Evolutionary conservation across 2,888 invertebrate species (phyloP).

Genomic region (Dendrolimus pini): DNA sequence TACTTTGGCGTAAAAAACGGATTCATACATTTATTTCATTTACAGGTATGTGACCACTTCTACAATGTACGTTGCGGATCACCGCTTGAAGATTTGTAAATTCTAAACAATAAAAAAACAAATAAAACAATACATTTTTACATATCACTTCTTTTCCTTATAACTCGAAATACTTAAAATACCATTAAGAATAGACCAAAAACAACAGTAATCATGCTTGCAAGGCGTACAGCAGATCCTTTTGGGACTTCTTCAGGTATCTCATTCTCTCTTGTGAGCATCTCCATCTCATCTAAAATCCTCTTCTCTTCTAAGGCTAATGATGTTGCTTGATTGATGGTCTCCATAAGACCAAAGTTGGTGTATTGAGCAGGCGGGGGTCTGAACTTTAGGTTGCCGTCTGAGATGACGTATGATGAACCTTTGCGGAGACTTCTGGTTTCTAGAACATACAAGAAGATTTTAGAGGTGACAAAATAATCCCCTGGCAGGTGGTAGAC

Average conservation of each 20-base stretch:
- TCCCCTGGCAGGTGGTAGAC: background rate
- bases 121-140: background rate
- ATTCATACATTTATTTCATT: conserved; percentile 5
- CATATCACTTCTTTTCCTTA: too few relatives aligned
- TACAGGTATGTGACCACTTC: conserved; percentile 80
- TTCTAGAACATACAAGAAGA: conserved; percentile 23
- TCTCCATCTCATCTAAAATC: conserved; percentile 64
- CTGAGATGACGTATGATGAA: conserved; percentile 42
- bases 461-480: background rate
- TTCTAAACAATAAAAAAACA: background rate
- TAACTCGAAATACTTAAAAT: conserved; percentile 6
- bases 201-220: background rate
- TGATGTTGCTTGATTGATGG: conserved; percentile 81
- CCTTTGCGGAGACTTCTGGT: conserved; percentile 35
- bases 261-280: conserved; percentile 55
- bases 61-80: conserved; percentile 80
- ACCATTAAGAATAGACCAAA: background rate
- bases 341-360: conserved; percentile 84
- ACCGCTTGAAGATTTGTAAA: conserved; percentile 75
- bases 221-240: background rate
- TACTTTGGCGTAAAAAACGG: too few relatives aligned
- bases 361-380: conserved; percentile 41
- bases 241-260: conserved; percentile 17
- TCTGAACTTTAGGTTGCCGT: conserved; percentile 43
- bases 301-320: conserved; percentile 72